Base-by-base conservation (phyloP, 2,888 invertebrate genomes). In the Chloroclystis v-ata region DNA sequence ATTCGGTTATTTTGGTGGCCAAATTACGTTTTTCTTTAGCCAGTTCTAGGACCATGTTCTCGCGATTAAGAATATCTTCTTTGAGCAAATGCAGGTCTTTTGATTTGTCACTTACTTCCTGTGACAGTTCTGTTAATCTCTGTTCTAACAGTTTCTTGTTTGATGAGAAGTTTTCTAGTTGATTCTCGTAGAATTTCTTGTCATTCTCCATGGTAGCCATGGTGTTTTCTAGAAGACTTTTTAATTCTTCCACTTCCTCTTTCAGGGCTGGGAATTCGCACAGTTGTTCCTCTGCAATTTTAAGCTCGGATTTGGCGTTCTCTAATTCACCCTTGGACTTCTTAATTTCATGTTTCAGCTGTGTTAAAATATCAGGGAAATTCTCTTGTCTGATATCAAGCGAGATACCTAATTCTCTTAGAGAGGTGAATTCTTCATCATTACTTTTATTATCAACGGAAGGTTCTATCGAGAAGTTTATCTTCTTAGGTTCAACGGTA, bases 21-120 rank as follows among this genome's bases (percentile, higher is more conserved):
- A 90, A 61, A 50, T 85, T 89, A 10, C 89, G 83, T 64, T 90
- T 90, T 52, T 90, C 90, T 69, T 89, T 89, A 4, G 90, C 87
- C 25, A 91, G 68, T 67, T 88, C 87, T 39, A 89, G 59, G 52
- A 89, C 88, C 89, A 90, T 89, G 43, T 90, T 89, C 59, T 90
- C 90, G 52, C 90, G 82, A 49, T 89, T 80, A 0, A 87, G 65
- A 37, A 89, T 89, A 60, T 91, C 91, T 64, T 90, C 83, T 75
- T 89, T 87, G 25, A 90, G 76, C 50, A 89, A 65, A 59, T 89
- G 79, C 28, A 90, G 67, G 49, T 89, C 87, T 54, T 89, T 89
- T 0, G 89, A 80, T 57, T 84, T 88, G 40, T 91, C 90, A 33
- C 69, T 80, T 2, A 89, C 76, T 49, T 89, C 86, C 55, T 90